Conservation (phyloP, 1,140 invertebrate species). For the Drosophila equinoxialis region DNA sequence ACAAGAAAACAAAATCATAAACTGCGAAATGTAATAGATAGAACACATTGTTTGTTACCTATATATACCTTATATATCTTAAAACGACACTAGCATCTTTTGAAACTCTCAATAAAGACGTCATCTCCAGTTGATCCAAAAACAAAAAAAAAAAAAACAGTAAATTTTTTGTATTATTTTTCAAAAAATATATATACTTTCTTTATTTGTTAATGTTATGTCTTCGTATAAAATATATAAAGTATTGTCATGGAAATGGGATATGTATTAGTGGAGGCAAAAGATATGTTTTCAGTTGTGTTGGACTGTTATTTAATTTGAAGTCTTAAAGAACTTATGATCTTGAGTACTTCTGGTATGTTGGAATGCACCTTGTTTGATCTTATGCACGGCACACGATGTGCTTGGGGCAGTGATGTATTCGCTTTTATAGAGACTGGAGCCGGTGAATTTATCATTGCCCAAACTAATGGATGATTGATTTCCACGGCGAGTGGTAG, state of each 20-base stretch:
- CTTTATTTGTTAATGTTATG: conserved; percentile 51
- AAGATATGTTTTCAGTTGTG: conserved; percentile 30
- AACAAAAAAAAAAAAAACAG: background rate
- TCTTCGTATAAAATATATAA: conserved; percentile 58
- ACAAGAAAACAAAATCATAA: conserved; percentile 46
- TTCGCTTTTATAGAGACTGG: conserved; percentile 90
- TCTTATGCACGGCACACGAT: conserved; percentile 90
- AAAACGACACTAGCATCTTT: conserved; percentile 76
- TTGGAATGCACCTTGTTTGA: conserved; percentile 90
- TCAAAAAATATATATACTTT: conserved; percentile 23
- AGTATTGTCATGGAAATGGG: conserved; percentile 70
- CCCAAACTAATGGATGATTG: conserved; percentile 89
- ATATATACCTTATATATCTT: conserved; percentile 61
- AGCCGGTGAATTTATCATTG: conserved; percentile 84
- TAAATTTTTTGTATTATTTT: conserved; percentile 11
- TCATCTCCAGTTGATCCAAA: conserved; percentile 71
- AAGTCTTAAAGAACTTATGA: conserved; percentile 91
- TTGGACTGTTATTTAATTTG: conserved; percentile 65
- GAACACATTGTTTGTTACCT: conserved; percentile 77
- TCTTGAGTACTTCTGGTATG: conserved; percentile 91
- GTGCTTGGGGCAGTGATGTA: conserved; percentile 87
- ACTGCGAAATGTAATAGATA: conserved; percentile 70
- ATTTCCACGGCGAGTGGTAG: conserved; percentile 86
- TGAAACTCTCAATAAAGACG: conserved; percentile 72
- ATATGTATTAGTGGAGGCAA: conserved; percentile 51